These are phyloP conservation scores for Notothenia coriiceps DNA, from an alignment of 2,113 vertebrate species.

Conservation along the genomic window DNA sequence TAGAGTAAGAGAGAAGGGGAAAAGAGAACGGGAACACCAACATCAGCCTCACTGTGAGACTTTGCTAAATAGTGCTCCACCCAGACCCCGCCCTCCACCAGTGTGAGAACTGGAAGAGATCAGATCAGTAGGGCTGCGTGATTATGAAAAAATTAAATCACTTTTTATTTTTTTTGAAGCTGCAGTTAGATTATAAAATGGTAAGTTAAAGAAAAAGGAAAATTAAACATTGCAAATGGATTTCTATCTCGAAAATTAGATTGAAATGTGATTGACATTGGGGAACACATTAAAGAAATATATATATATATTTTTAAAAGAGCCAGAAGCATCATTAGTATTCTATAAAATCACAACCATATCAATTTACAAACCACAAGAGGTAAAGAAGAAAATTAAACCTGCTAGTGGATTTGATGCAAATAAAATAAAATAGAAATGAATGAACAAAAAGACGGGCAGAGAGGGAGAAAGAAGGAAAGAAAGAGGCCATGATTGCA, in stretches of 20 bases:
- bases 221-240: neutral
- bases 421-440: neutral
- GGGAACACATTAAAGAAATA: neutral
- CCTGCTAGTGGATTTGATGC: neutral
- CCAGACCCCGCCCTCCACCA: neutral
- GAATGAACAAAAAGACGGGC: too few relatives aligned
- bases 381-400: neutral
- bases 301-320: too few relatives aligned
- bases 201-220: neutral
- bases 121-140: neutral
- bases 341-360: neutral
- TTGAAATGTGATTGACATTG: too few relatives aligned
- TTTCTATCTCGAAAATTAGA: too few relatives aligned
- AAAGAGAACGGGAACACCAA: neutral
- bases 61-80: slow-evolving; percentile 4
- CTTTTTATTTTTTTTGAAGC: too few relatives aligned
- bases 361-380: neutral
- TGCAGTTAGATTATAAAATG: neutral
- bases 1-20: neutral
- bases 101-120: neutral
- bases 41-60: slow-evolving; percentile 7
- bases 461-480: neutral
- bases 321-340: neutral
- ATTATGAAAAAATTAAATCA: too few relatives aligned
- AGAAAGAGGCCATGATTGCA: neutral